Base-by-base conservation (phyloP, 2,113 vertebrate genomes). In the Zosterops borbonicus region DNA sequence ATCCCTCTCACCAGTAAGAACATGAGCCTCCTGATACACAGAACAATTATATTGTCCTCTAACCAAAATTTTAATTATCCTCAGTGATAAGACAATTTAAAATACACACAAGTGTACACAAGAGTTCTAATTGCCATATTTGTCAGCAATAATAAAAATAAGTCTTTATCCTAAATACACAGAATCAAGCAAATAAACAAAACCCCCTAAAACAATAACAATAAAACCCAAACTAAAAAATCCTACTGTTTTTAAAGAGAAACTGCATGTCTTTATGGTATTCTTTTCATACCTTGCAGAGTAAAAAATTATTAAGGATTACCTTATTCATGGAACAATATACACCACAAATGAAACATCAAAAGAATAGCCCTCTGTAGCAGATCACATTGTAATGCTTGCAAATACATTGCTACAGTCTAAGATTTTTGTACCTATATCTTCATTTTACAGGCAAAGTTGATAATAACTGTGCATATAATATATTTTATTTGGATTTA, bases 401-500 rank as follows among this genome's bases (percentile, higher is more conserved):
- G 42, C 63, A 96, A 92, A 84, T 77, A 92, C 79, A 46, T 29
- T 90, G 70, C 58, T 77, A 22, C 31, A 84, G 33, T 7, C 37
- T 89, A 73, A 92, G 63, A 90, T 67, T 88, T 90, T 79, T 96
- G 56, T 87, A 95, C 52, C 31, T 94, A 58, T 64, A 69, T 96
- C 73, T 75, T 89, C 79, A 82, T 83, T 97, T 96, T 91, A 93
- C 63, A 96, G 77, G 35, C 69, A 93, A 86, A 11, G 70, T 85
- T 91, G 59, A 84, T 95, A 97, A 94, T 41, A 73, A 50, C 41
- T 92, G 55, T 87, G 55, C 62, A 70, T 86, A 84, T 80, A 83
- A 55, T 73, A 87, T 71, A 92, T 96, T 96, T 94, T 89, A 77
- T 93, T 96, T 96, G 76, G 85, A 96, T 95, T 96, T 96, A 49